These are phyloP conservation scores for Heliangelus exortis DNA, from an alignment of 2,797 vertebrate genomes.

Conservation along the genomic window DNA sequence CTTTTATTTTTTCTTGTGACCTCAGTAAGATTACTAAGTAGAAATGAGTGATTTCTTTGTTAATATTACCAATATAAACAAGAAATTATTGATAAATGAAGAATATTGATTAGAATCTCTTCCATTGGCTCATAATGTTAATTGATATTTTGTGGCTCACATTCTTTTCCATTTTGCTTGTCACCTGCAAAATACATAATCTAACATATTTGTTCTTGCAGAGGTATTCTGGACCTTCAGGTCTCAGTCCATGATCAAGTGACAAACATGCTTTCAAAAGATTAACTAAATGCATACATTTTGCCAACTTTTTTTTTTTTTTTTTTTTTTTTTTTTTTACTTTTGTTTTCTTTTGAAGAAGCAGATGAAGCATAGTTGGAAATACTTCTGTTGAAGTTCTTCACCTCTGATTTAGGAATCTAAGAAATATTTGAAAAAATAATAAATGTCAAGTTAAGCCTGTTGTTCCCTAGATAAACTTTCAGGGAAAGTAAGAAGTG, in stretches of 20 bases:
- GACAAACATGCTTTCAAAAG: background rate
- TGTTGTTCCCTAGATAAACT: background rate
- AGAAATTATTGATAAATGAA: background rate
- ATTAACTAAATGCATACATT: background rate
- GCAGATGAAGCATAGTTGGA: background rate
- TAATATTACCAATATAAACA: slow-evolving; percentile 12
- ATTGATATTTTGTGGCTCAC: background rate
- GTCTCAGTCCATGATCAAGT: background rate
- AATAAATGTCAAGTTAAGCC: background rate
- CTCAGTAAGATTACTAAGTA: background rate
- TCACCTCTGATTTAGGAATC: background rate
- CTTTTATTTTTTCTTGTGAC: background rate
- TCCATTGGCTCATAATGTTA: background rate
- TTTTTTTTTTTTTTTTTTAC: background rate
- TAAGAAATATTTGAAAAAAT: slow-evolving; percentile 16
- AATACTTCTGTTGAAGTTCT: background rate
- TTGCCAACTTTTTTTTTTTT: fast-evolving
- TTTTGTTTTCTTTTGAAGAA: background rate
- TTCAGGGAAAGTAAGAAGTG: background rate
- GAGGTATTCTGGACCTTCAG: background rate
- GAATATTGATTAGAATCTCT: background rate
- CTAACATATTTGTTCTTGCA: background rate
- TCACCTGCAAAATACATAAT: background rate
- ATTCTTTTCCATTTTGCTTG: background rate
- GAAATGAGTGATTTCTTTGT: background rate